A percentile compares a stretch with the other conserved stretches of the same genome.
Conservation (phyloP, 2,888 invertebrate genomes). For the Epicampocera succincta region DNA sequence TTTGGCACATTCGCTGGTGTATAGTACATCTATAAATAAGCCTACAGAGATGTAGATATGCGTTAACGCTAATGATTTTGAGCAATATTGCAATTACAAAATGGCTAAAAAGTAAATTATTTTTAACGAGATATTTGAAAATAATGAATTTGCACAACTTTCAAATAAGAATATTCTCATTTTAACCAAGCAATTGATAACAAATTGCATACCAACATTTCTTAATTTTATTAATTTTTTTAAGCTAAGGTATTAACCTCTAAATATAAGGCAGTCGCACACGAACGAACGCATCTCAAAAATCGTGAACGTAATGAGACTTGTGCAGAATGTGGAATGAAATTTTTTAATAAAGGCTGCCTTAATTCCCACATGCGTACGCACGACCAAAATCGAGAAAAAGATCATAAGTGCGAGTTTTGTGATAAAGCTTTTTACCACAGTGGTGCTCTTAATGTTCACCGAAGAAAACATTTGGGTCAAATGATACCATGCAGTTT, state of each 20-base stretch:
- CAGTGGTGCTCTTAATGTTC: conserved; percentile 42
- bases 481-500: conserved; percentile 45
- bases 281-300: conserved; percentile 47
- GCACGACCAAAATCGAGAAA: conserved; percentile 52
- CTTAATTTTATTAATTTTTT: background rate
- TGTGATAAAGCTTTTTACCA: conserved; percentile 55
- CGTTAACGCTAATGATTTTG: too few species aligned
- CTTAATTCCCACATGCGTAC: conserved; percentile 39
- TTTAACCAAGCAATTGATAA: too few species aligned
- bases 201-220: too few species aligned
- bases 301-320: conserved; percentile 38
- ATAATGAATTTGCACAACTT: too few species aligned
- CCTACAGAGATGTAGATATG: too few species aligned
- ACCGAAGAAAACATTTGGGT: conserved; percentile 57
- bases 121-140: too few species aligned
- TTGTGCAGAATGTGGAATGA: conserved; percentile 48
- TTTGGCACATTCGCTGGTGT: too few species aligned
- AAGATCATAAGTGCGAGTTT: conserved; percentile 54
- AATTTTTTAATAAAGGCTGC: conserved; percentile 1
- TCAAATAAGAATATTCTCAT: too few species aligned
- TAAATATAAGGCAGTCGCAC: conserved; percentile 6
- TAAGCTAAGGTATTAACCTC: conserved; percentile 40
- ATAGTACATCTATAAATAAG: too few species aligned
- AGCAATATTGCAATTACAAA: too few species aligned
- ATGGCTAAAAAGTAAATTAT: too few species aligned